These are phyloP conservation scores for Drosophila mimica DNA, from an alignment of 2,888 invertebrate genomes.

Conservation along the genomic window DNA sequence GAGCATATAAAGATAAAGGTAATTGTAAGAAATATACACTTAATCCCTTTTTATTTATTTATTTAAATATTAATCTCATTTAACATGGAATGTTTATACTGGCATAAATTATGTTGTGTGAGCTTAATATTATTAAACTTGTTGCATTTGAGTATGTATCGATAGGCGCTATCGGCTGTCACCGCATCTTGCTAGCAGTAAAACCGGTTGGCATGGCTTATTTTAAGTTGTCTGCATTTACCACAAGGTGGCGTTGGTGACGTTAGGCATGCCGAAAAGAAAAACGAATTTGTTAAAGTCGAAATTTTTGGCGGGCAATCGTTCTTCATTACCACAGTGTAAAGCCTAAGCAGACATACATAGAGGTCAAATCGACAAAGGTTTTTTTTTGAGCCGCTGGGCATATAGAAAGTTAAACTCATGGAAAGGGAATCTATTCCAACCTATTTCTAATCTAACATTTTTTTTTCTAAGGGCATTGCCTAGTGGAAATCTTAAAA, in stretches of 20 bases:
- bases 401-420: no score
- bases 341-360: background rate
- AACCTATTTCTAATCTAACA: no score
- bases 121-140: background rate
- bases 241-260: background rate
- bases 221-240: background rate
- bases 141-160: background rate
- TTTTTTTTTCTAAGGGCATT: no score
- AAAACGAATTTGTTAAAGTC: background rate
- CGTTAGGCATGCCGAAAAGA: background rate
- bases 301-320: background rate
- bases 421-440: no score
- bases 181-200: background rate
- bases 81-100: background rate
- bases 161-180: background rate
- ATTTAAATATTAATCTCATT: background rate
- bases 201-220: background rate
- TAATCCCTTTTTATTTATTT: background rate
- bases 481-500: no score
- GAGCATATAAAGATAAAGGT: background rate
- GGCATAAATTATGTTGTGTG: background rate
- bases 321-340: background rate
- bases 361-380: no score
- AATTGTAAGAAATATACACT: background rate
- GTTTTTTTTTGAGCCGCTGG: no score